These are phyloP conservation scores for Microcebus lehilahytsara DNA, from an alignment of 2,113 vertebrate genomes.

Conservation along the genomic window DNA sequence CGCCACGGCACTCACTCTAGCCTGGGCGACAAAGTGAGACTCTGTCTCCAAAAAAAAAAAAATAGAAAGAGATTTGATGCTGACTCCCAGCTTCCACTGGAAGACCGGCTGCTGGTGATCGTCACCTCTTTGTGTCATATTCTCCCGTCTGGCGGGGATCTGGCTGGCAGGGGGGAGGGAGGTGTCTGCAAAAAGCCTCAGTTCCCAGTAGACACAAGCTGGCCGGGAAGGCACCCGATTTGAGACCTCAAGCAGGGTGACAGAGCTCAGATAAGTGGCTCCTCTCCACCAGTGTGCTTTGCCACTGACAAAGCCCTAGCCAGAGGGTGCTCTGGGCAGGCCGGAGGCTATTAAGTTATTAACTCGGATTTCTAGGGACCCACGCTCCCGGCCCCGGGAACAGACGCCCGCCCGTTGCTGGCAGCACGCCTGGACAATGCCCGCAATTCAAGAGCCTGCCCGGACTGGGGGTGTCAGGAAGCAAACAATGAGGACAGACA, in stretches of 20 bases:
- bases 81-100: background rate
- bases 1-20: too few species aligned
- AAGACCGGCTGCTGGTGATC: conserved; percentile 57
- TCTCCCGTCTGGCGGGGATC: background rate
- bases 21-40: too few species aligned
- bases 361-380: conserved; percentile 81
- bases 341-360: conserved; percentile 78
- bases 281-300: conserved; percentile 68
- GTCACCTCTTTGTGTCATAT: conserved; percentile 67
- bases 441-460: conserved; percentile 75
- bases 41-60: too few species aligned
- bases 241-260: conserved; percentile 31
- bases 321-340: conserved; percentile 49
- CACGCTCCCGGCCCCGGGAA: background rate
- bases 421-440: conserved; percentile 76
- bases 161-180: background rate
- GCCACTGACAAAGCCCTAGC: conserved; percentile 63
- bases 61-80: background rate
- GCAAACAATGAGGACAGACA: conserved; percentile 66
- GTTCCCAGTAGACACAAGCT: conserved; percentile 14
- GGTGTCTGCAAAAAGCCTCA: conserved; percentile 15
- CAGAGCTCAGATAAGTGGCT: conserved; percentile 63
- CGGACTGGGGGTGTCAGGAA: conserved; percentile 53
- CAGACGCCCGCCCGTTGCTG: conserved; percentile 56
- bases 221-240: conserved; percentile 57